Conservation (phyloP, 2,113 vertebrate species). For the Burhinus bistriatus region DNA sequence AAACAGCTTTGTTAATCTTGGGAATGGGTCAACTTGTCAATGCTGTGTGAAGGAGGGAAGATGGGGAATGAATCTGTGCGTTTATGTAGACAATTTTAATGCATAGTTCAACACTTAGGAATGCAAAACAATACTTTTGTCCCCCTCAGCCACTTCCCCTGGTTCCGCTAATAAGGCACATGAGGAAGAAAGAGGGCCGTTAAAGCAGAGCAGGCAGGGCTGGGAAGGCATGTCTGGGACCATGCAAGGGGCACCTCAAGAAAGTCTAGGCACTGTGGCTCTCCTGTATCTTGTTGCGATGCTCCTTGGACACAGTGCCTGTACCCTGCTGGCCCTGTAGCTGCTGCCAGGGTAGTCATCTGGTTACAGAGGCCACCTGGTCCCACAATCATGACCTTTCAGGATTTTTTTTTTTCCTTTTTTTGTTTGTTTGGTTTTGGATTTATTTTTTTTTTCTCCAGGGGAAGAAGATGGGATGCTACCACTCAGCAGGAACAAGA, state of each 20-base stretch:
- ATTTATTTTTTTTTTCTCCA: too few relatives aligned
- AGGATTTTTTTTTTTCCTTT: not conserved
- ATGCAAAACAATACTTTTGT: not conserved
- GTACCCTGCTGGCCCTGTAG: fast-evolving
- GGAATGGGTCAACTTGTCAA: not conserved
- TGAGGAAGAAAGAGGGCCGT: not conserved
- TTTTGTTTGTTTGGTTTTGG: not conserved
- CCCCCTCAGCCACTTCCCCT: not conserved
- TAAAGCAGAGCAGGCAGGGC: not conserved
- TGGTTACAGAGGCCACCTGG: not conserved
- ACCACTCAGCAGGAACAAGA: not conserved
- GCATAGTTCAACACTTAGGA: not conserved
- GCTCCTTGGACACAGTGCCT: not conserved
- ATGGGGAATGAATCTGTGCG: not conserved
- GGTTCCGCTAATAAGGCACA: not conserved
- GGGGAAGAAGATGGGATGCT: not conserved
- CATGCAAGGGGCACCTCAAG: not conserved
- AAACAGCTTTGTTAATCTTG: not conserved
- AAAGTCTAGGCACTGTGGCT: not conserved
- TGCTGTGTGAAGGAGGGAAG: not conserved
- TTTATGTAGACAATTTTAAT: not conserved
- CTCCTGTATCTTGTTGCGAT: not conserved
- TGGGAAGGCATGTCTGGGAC: not conserved
- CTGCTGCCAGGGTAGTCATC: not conserved
- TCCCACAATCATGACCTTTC: not conserved